Evolutionary conservation across 2,113 vertebrate species (phyloP).

Genomic region (Phylloscopus trochiloides): DNA sequence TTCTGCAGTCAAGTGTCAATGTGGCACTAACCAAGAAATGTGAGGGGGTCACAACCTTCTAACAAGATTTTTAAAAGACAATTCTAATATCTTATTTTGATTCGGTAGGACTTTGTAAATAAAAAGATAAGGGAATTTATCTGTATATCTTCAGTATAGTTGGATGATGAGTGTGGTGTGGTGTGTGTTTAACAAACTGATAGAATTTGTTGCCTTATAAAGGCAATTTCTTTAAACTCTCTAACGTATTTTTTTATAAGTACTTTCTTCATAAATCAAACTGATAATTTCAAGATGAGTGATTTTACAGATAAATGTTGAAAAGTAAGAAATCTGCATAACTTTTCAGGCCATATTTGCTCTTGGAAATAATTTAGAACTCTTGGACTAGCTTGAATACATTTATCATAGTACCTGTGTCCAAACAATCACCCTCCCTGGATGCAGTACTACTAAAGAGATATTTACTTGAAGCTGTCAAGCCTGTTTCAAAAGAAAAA

Average conservation of each 20-base stretch:
- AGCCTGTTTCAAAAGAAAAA: neutral
- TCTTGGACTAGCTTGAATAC: neutral
- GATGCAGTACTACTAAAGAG: neutral
- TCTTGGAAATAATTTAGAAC: neutral
- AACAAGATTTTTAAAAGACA: neutral
- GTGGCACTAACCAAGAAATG: neutral
- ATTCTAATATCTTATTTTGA: neutral
- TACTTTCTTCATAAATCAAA: neutral
- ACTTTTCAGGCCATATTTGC: neutral
- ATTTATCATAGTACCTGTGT: neutral
- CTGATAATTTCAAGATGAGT: neutral
- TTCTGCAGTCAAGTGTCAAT: neutral
- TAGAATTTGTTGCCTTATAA: neutral
- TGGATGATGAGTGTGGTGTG: neutral
- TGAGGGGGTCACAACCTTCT: neutral
- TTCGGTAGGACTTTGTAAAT: neutral
- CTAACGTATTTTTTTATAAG: neutral
- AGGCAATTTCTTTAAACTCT: neutral
- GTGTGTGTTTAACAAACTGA: neutral
- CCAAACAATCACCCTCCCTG: neutral
- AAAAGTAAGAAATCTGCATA: neutral
- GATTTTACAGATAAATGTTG: neutral
- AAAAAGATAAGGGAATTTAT: neutral
- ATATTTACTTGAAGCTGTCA: neutral
- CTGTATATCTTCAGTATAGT: neutral